These are phyloP conservation scores for Oncorhynchus tshawytscha DNA, from an alignment of 2,113 vertebrate species.

Conservation along the genomic window DNA sequence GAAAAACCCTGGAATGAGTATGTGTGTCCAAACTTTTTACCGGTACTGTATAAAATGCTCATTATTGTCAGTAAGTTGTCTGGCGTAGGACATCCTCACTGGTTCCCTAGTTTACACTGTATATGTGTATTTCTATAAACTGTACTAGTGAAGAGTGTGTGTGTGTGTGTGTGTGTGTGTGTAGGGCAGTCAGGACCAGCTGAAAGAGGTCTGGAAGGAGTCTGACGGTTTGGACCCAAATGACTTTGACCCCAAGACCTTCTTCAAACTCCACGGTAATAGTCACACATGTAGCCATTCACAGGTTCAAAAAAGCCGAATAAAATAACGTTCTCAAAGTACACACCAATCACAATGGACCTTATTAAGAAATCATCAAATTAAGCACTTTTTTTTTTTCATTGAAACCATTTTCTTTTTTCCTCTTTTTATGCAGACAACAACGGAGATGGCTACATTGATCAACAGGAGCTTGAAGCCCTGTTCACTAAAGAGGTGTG, in stretches of 20 bases:
- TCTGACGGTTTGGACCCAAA: slow-evolving; percentile 87
- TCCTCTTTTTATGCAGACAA: slow-evolving; percentile 74
- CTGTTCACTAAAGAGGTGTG: slow-evolving; percentile 93
- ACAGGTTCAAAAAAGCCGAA: not conserved
- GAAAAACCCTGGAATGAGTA: no score
- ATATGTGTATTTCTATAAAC: no score
- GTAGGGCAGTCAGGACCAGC: slow-evolving; percentile 92
- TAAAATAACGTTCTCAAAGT: not conserved
- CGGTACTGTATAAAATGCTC: no score
- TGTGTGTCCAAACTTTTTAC: no score
- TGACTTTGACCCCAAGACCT: slow-evolving; percentile 92
- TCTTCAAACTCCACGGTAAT: slow-evolving; percentile 95
- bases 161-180: slow-evolving; percentile 26
- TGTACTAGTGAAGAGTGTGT: no score
- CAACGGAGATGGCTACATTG: slow-evolving; percentile 88
- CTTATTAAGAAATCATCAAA: no score
- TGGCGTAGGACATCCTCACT: no score
- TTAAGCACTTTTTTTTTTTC: no score
- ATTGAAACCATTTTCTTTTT: no score
- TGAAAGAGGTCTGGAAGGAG: slow-evolving; percentile 95
- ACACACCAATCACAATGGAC: not conserved
- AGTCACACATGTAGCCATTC: not conserved
- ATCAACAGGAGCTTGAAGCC: slow-evolving; percentile 92
- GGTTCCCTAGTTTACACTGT: no score
- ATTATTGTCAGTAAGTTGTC: no score